These are phyloP conservation scores for Neofelis nebulosa DNA, from an alignment of 2,113 vertebrate species.

Conservation along the genomic window DNA sequence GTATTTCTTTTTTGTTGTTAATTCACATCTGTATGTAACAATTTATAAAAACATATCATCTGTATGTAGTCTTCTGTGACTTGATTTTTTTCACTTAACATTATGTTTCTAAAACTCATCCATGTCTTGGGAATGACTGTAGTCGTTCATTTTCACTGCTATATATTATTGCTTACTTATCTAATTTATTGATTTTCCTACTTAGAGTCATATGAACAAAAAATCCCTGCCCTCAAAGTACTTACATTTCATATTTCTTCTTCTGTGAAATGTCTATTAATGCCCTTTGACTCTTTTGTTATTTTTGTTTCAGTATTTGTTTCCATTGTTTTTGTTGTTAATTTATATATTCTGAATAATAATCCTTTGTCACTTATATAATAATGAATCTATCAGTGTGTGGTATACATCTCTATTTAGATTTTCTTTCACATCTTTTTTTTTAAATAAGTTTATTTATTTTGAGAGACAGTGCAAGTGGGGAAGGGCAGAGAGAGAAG, in stretches of 20 bases:
- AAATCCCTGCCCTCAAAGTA: background rate
- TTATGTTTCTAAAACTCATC: background rate
- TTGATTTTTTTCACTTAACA: background rate
- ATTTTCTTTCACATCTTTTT: background rate
- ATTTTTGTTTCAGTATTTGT: background rate
- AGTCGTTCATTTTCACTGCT: background rate
- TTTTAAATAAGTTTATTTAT: no score
- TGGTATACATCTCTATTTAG: background rate
- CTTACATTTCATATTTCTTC: background rate
- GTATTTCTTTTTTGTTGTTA: background rate
- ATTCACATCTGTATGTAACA: background rate
- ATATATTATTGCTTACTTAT: background rate
- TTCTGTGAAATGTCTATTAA: background rate
- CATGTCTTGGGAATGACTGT: background rate
- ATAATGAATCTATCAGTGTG: background rate
- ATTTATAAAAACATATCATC: background rate
- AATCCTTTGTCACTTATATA: background rate
- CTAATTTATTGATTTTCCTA: background rate
- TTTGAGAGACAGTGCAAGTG: no score
- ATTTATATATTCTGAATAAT: background rate
- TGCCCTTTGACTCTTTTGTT: background rate
- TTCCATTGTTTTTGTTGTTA: background rate
- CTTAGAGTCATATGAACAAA: background rate
- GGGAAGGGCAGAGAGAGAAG: no score
- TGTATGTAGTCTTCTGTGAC: background rate